Evolutionary conservation across 2,797 vertebrate genomes (phyloP), one percentile per base, ranked within the genome.

Genomic region (Neoniphon sammara): DNA sequence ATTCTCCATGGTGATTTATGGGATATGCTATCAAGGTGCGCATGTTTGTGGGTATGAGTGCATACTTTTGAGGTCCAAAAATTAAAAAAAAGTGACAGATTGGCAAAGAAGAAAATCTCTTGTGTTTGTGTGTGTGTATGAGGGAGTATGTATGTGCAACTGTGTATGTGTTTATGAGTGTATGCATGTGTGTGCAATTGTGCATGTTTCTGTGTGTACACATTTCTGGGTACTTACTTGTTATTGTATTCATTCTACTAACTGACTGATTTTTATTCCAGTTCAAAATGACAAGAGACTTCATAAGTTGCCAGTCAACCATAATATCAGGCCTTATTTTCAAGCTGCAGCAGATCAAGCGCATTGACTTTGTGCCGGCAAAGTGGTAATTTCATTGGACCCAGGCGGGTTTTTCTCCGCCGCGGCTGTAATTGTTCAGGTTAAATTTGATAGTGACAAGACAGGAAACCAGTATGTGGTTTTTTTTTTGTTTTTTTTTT

Each of bases 1-100:
- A 8, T 8, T 31, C 39, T 57, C 11, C 77, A 71, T 49, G 36
- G 23, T 55, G 47, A 70, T 57, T 79, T 61, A 55, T 12, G 25
- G 8, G 8, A 50, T 54, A 39, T 55, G 21, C 9, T 4, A 0
- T 39, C 23, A 55, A 18, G 15, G 21, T 23, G 49, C 14, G 36
- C 44, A 5, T 56, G 65, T 44, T 5, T 30, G 49, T 72, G 25
- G 56, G 25, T 78, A 14, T 58, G 39, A 66, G 44, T 73, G 46
- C 64, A 46, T 50, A 21, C 56, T 21, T 15, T 34, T 36, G 60
- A 31, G 6, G 30, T 31, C 30, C 30, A 31, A 31, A 31, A 31
- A 31, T 6, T 31, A 31, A 31, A 31, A 31, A 31, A 3, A n/a
- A n/a, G 30, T 31, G 30, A 31, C 30, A 31, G 30, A 31, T 6